phyloP scores from a whole-genome alignment of 2,888 invertebrate species.

The Leucoptera coffeella region DNA sequence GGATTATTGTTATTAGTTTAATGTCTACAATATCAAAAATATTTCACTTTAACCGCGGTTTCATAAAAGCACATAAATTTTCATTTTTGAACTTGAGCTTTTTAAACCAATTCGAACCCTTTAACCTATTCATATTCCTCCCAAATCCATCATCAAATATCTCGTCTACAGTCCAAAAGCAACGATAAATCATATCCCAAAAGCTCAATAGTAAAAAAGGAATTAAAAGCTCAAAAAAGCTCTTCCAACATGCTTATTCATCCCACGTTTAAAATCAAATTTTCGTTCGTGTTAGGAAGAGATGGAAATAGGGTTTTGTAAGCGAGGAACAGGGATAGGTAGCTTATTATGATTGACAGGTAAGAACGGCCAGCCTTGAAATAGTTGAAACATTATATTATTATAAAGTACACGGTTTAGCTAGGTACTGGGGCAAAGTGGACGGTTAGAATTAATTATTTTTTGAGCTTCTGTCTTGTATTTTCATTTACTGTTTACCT shows the following conservation, averaged over 20 bases:
- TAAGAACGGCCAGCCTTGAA: constrained; percentile 54
- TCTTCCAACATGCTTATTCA: constrained; percentile 52
- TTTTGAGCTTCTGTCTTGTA: too few species aligned
- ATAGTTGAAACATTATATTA: constrained; percentile 55
- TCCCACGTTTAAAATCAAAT: constrained; percentile 53
- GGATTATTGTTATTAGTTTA: too few species aligned
- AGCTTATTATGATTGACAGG: constrained; percentile 54
- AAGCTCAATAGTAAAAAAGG: too few species aligned
- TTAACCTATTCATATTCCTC: too few species aligned
- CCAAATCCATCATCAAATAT: constrained; percentile 26
- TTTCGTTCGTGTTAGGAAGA: constrained; percentile 22
- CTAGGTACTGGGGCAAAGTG: constrained; percentile 27
- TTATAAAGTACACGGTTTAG: constrained; percentile 52
- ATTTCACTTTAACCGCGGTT: too few species aligned
- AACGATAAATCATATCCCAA: too few species aligned
- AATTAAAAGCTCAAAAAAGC: constrained; percentile 49
- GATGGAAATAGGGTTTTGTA: constrained; percentile 18
- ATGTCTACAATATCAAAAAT: too few species aligned
- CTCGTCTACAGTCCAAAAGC: constrained; percentile 35
- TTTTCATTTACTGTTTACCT: too few species aligned
- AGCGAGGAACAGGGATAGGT: constrained; percentile 35
- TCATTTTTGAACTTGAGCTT: too few species aligned
- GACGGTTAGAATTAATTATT: too few species aligned
- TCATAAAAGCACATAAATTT: too few species aligned
- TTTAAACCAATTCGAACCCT: too few species aligned